phyloP scores from a whole-genome alignment of 1,140 invertebrate species.

The Drosophila kikkawai region DNA sequence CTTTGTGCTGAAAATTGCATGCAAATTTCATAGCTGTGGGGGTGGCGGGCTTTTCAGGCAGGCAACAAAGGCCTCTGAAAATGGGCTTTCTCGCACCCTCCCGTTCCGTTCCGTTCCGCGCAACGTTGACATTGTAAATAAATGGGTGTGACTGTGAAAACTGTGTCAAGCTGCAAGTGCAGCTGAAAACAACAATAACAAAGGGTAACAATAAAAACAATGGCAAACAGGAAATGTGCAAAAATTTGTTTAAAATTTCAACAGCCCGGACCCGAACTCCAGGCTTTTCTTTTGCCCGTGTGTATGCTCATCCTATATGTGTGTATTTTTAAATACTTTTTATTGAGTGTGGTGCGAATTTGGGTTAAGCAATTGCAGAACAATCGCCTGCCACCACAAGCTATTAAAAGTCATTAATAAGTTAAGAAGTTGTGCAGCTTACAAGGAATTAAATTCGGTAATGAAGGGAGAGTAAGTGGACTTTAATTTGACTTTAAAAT shows the following conservation, averaged over 20 bases:
- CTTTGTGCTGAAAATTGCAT: constrained; percentile 63
- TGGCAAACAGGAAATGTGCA: constrained; percentile 68
- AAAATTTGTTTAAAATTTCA: constrained; percentile 79
- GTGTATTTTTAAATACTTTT: constrained; percentile 62
- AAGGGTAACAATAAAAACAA: constrained; percentile 41
- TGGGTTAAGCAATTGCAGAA: constrained; percentile 66
- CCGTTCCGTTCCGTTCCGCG: neutral
- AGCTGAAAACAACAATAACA: constrained; percentile 13
- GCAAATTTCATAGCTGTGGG: constrained; percentile 63
- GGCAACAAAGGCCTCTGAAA: constrained; percentile 34
- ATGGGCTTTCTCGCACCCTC: constrained; percentile 8
- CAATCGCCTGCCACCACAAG: constrained; percentile 30
- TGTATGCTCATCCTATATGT: constrained; percentile 4
- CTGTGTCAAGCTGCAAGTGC: constrained; percentile 77
- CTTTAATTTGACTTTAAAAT: neutral
- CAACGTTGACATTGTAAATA: constrained; percentile 76
- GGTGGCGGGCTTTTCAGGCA: constrained; percentile 41
- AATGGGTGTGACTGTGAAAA: constrained; percentile 74
- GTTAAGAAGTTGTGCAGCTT: neutral
- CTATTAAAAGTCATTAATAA: constrained; percentile 6
- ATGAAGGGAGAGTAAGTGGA: neutral
- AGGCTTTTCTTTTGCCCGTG: constrained; percentile 31
- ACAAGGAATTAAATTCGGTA: neutral
- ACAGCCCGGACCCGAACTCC: constrained; percentile 1
- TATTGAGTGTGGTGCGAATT: constrained; percentile 53